Evolutionary conservation across 1,140 invertebrate species (phyloP).

Genomic region (Lasioglossum albipes): DNA sequence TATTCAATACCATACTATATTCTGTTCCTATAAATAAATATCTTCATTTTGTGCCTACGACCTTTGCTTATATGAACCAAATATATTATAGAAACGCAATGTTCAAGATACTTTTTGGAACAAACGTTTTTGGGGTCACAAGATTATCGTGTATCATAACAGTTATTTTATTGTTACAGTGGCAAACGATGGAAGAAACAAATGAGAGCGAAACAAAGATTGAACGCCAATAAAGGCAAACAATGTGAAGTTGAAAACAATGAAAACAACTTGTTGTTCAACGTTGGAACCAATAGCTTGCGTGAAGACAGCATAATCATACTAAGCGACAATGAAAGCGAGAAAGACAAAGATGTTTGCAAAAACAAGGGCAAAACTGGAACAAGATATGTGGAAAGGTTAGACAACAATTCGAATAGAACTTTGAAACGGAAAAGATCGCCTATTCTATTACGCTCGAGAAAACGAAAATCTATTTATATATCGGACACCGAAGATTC

Average conservation of each 20-base stretch:
- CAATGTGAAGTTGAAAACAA: neutral
- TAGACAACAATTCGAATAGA: neutral
- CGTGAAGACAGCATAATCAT: slow-evolving; percentile 50
- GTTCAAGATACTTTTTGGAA: too few relatives aligned
- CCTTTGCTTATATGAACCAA: too few relatives aligned
- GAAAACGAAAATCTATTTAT: neutral
- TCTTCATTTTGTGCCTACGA: too few relatives aligned
- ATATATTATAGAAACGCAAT: too few relatives aligned
- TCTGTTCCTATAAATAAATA: too few relatives aligned
- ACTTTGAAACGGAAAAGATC: neutral
- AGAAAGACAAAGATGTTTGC: slow-evolving; percentile 16
- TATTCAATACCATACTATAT: too few relatives aligned
- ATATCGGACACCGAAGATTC: slow-evolving; percentile 5
- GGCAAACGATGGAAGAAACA: neutral
- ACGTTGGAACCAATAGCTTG: neutral
- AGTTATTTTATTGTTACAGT: neutral
- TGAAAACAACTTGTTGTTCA: neutral
- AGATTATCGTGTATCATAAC: neutral
- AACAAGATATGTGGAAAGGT: neutral
- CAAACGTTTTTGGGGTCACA: neutral
- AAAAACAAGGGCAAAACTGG: neutral
- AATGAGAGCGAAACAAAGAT: neutral
- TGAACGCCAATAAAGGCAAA: neutral
- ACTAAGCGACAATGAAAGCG: slow-evolving; percentile 53
- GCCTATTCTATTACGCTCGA: neutral